Percentiles rank a stretch among this genome's conserved stretches.
These are phyloP conservation scores for Percopsis transmontana DNA, from an alignment of 2,113 vertebrate species.

Conservation along the genomic window DNA sequence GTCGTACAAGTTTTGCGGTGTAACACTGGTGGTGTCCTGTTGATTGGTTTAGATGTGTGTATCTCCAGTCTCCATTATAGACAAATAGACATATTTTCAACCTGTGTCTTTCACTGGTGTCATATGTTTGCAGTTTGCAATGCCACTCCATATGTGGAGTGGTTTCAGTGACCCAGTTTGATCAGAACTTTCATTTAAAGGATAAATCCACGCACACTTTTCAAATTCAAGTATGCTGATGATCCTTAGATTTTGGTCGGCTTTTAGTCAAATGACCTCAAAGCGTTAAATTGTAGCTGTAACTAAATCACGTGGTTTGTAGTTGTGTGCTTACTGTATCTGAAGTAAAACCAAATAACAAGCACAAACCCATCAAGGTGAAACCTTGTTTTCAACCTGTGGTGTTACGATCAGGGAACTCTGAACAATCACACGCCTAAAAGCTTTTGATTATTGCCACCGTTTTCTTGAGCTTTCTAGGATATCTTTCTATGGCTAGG, in stretches of 20 bases:
- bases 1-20: constrained; percentile 27
- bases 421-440: constrained; percentile 61
- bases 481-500: constrained; percentile 47
- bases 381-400: constrained; percentile 34
- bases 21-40: constrained; percentile 31
- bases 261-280: constrained; percentile 9
- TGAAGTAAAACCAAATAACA: constrained; percentile 55
- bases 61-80: constrained; percentile 45
- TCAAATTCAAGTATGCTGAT: constrained; percentile 48
- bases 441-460: constrained; percentile 32
- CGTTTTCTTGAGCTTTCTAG: constrained; percentile 19
- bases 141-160: constrained; percentile 24
- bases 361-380: constrained; percentile 58
- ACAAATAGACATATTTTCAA: constrained; percentile 13
- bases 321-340: constrained; percentile 46
- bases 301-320: constrained; percentile 4
- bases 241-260: constrained; percentile 14
- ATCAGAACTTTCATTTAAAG: constrained; percentile 24
- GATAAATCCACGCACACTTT: constrained; percentile 47
- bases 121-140: constrained; percentile 33
- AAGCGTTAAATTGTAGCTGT: constrained; percentile 5
- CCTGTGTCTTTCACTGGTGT: constrained; percentile 18
- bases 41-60: constrained; percentile 25
- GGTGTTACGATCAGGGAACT: constrained; percentile 64
- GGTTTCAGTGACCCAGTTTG: constrained; percentile 35